Base-by-base conservation (phyloP, 2,113 vertebrate species). In the Chrysochloris asiatica region DNA sequence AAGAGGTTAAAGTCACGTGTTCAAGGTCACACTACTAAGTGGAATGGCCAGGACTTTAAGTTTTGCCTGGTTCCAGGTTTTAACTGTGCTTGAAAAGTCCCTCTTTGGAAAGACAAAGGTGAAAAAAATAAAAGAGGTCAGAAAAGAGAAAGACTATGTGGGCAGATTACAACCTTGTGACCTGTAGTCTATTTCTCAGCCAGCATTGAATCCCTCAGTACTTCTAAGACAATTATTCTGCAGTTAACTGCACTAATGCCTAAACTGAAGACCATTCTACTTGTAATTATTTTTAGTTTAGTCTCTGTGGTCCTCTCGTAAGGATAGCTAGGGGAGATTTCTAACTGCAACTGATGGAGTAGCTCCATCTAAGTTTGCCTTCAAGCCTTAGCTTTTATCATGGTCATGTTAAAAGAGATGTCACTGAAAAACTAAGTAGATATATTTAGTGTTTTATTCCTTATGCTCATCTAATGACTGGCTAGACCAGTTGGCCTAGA, bases 211-310 rank as follows among this genome's bases (percentile, higher is more conserved):
- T 63, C 50, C 43, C 48, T 56, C 47, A 78, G 79, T 81, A 88
- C 86, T 93, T 92, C 73, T 86, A 45, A 91, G 79, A 92, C 52
- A 94, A 95, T 95, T 82, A 90, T 89, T 93, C 94, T 83, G 41
- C 61, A 83, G 65, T 94, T 92, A 96, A 89, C 63, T 77, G 71
- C 26, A 78, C 80, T 82, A 92, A 89, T 94, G 75, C 72, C 41
- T 91, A 93, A 86, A 3, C 19, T 61, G 61, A 93, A 93, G 87
- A 77, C 24, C 30, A 78, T 88, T 86, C 33, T 88, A n/a, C 19
- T 77, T 79, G 52, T 47, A 95, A 93, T 95, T 93, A 88, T 88
- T 94, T 91, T 94, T 86, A 93, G 85, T 94, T 89, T 79, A 83
- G 77, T 93, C 78, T 94, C 89, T 92, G 86, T 72, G 65, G 76